Conservation (phyloP, 1,140 invertebrate species). For the Papilio glaucus region DNA sequence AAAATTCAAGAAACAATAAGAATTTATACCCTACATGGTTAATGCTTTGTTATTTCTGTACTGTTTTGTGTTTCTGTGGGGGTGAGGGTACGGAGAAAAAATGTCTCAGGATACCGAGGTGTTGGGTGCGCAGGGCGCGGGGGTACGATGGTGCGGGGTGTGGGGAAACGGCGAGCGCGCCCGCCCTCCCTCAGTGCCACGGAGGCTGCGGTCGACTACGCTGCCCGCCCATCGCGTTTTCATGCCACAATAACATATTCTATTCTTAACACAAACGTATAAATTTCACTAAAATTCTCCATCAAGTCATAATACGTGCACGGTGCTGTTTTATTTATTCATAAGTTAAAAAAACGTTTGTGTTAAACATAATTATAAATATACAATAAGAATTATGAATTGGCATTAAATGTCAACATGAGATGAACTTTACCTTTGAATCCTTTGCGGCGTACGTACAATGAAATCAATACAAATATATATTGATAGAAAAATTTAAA, state of each 20-base stretch:
- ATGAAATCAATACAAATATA: slow-evolving; percentile 26
- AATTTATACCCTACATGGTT: neutral
- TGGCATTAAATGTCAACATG: slow-evolving; percentile 41
- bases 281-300: neutral
- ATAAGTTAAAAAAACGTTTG: neutral
- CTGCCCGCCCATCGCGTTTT: slow-evolving; percentile 58
- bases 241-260: slow-evolving; percentile 45
- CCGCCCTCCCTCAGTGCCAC: slow-evolving; percentile 72
- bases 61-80: neutral
- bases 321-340: slow-evolving; percentile 28
- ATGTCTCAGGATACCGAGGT: slow-evolving; percentile 72
- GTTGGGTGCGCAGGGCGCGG: slow-evolving; percentile 47
- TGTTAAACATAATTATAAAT: neutral
- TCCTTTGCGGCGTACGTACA: slow-evolving; percentile 26
- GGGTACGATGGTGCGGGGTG: slow-evolving; percentile 34
- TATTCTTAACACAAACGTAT: slow-evolving; percentile 9
- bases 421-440: slow-evolving; percentile 42
- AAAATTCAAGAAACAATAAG: neutral
- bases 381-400: slow-evolving; percentile 38
- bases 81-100: slow-evolving; percentile 66
- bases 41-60: neutral
- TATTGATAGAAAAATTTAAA: slow-evolving; percentile 17
- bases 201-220: slow-evolving; percentile 69
- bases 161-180: slow-evolving; percentile 44
- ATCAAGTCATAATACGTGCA: slow-evolving; percentile 37